phyloP scores from a whole-genome alignment of 2,888 invertebrate species.

The Chironomus riparius region DNA sequence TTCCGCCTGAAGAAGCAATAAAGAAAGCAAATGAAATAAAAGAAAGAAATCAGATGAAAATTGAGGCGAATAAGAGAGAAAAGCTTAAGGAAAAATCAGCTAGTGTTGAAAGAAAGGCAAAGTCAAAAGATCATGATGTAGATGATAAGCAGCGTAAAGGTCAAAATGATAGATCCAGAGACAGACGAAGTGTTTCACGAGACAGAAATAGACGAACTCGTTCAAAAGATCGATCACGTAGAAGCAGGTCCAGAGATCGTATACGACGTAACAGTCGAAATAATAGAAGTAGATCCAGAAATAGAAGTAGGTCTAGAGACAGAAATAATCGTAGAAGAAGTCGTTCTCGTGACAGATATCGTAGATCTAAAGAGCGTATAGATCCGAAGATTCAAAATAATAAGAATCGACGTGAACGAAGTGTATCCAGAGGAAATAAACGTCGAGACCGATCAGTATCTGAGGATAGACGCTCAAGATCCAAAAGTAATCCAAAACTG shows the following conservation, averaged over 20 bases:
- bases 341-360: slow-evolving; percentile 31
- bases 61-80: slow-evolving; percentile 30
- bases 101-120: slow-evolving; percentile 3
- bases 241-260: slow-evolving; percentile 28
- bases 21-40: slow-evolving; percentile 35
- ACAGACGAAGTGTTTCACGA: slow-evolving; percentile 36
- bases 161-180: slow-evolving; percentile 39
- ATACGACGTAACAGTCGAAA: slow-evolving; percentile 31
- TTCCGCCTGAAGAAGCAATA: slow-evolving; percentile 31
- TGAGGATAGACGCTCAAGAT: slow-evolving; percentile 33
- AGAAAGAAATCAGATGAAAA: slow-evolving; percentile 37
- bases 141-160: slow-evolving; percentile 41
- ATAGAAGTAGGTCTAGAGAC: slow-evolving; percentile 35
- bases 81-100: slow-evolving; percentile 36
- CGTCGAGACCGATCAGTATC: slow-evolving; percentile 27
- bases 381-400: too few species aligned
- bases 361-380: too few species aligned
- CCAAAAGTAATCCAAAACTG: slow-evolving; percentile 33
- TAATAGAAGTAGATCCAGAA: slow-evolving; percentile 36
- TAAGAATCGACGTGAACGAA: too few species aligned
- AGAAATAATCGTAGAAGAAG: slow-evolving; percentile 35
- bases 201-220: slow-evolving; percentile 37
- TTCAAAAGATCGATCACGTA: slow-evolving; percentile 39
- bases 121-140: slow-evolving; percentile 30
- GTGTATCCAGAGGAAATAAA: slow-evolving; percentile 33